A percentile compares a stretch with the other conserved stretches of the same genome.
phyloP scores from a whole-genome alignment of 2,797 vertebrate genomes.

The Tachyglossus aculeatus region DNA sequence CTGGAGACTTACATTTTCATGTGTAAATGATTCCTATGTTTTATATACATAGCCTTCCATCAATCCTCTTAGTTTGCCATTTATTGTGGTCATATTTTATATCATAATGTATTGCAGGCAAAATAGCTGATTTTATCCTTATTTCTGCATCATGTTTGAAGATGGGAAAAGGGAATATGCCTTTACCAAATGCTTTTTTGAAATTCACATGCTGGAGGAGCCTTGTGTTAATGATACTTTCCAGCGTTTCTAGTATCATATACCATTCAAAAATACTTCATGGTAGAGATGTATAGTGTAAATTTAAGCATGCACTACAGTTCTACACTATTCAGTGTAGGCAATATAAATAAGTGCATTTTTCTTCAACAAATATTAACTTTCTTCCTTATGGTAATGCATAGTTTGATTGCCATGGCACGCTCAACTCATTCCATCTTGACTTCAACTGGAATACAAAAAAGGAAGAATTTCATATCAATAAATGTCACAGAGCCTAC shows the following conservation, averaged over 20 bases:
- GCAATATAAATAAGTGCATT: background rate
- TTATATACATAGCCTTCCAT: conserved; percentile 12
- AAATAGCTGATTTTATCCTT: conserved; percentile 38
- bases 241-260: background rate
- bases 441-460: background rate
- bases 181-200: conserved; percentile 31
- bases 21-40: conserved; percentile 40
- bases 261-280: conserved; percentile 1
- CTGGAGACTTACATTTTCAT: conserved; percentile 32
- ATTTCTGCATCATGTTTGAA: conserved; percentile 32
- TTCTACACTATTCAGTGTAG: background rate
- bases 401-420: background rate
- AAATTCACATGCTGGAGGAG: background rate
- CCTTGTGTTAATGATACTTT: background rate
- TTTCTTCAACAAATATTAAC: background rate
- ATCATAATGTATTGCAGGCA: conserved; percentile 15
- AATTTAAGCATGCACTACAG: background rate
- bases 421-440: conserved; percentile 5
- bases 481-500: background rate
- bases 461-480: background rate
- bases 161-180: conserved; percentile 20
- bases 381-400: background rate
- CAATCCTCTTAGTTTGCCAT: conserved; percentile 36
- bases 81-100: conserved; percentile 52
- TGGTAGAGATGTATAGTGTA: background rate